These are phyloP conservation scores for Leptobrachium ailaonicum DNA, from an alignment of 2,113 vertebrate genomes.

Conservation along the genomic window DNA sequence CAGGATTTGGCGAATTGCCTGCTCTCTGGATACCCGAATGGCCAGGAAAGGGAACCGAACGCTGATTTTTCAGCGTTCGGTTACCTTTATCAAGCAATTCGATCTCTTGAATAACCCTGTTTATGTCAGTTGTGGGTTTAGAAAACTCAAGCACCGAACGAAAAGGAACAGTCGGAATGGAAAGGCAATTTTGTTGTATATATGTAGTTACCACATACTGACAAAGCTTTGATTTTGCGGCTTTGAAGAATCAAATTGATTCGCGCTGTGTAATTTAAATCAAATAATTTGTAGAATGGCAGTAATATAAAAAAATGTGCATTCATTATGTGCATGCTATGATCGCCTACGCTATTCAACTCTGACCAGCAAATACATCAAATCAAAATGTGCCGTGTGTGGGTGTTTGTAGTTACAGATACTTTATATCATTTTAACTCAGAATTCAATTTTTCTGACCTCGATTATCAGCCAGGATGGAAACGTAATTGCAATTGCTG, in stretches of 20 bases:
- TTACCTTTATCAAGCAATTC: no score
- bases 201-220: background rate
- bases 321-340: background rate
- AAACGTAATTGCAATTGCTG: no score
- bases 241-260: background rate
- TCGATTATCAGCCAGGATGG: no score
- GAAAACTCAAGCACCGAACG: background rate
- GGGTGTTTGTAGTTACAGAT: no score
- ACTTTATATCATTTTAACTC: no score
- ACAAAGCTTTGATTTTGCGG: background rate
- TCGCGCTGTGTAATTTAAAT: background rate
- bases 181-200: background rate
- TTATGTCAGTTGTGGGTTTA: background rate
- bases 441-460: no score
- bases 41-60: no score
- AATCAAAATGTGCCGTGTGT: no score
- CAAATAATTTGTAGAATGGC: background rate
- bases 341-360: background rate
- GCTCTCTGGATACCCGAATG: no score
- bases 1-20: no score
- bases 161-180: background rate
- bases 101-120: no score
- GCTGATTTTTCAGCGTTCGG: no score
- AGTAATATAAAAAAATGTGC: background rate
- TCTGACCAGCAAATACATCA: background rate